Evolutionary conservation across 1,140 invertebrate species (phyloP), one percentile per base, ranked within the genome.

Genomic region (Drosophila subpulchrella): DNA sequence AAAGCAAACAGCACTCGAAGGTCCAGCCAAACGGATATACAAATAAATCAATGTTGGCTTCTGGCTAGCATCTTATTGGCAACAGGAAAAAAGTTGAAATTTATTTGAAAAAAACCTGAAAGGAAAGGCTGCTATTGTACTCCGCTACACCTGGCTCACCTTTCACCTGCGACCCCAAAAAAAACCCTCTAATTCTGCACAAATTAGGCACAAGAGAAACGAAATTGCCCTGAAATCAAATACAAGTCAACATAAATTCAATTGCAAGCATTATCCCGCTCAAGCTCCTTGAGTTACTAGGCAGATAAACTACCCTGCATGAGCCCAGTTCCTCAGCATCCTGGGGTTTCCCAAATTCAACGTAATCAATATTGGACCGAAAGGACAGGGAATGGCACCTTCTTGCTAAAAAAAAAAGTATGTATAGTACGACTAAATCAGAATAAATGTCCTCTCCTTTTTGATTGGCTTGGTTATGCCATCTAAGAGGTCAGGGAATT

Each of bases 11-110:
- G 39, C 12, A 63, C 56, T 38, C 15, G 8, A 24, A 46, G 2
- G 11, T 24, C 13, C 24, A 3, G 12, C 48, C 36, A 50, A 24
- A 13, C 24, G 32, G 34, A 38, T 30, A 17, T 15, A 34, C 38
- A 38, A n/a, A 65, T 88, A 81, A 85, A 81, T 85, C 81, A 77
- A 51, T 61, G 42, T 68, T 60, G 50, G 56, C 48, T 48, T 50
- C 50, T 56, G 36, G 11, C 8, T 8, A 59, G 55, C 54, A 54
- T 41, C 34, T 32, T 24, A 53, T 24, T 15, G 17, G 32, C 13
- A 7, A 11, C 8, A 20, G 4, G 4, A 15, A 4, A 36, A 53
- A 74, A 55, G 46, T 61, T 58, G 30, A 60, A 68, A 60, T 63
- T 61, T 48, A 82, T 61, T 65, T 51, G 39, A 48, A 51, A 48